Evolutionary conservation across 2,797 vertebrate species (phyloP).

Genomic region (Columba guinea): DNA sequence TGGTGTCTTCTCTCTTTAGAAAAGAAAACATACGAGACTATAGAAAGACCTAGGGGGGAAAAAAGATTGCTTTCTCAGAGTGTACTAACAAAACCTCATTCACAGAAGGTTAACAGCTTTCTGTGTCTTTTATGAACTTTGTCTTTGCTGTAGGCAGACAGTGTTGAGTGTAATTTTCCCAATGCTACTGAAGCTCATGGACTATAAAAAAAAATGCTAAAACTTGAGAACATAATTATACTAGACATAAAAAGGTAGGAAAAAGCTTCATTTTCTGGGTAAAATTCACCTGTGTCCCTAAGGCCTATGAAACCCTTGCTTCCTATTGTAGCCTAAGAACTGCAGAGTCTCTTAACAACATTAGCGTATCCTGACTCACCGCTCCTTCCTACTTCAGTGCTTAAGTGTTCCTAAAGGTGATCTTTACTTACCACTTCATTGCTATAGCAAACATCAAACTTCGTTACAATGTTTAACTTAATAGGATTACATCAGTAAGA

Average conservation of each 20-base stretch:
- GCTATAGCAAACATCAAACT: not conserved
- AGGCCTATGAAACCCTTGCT: not conserved
- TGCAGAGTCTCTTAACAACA: not conserved
- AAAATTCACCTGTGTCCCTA: not conserved
- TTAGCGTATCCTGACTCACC: not conserved
- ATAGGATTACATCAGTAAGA: not conserved
- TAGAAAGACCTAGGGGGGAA: not conserved
- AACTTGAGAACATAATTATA: not conserved
- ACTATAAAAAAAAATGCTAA: not conserved
- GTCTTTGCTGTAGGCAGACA: conserved; percentile 28
- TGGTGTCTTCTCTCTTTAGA: not conserved
- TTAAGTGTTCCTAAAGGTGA: not conserved
- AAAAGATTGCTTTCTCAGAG: not conserved
- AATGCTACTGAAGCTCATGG: not conserved
- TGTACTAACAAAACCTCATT: not conserved
- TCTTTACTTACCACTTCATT: not conserved
- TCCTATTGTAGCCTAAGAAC: not conserved
- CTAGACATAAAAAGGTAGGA: not conserved
- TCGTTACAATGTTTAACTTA: not conserved
- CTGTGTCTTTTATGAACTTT: not conserved
- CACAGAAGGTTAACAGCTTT: conserved; percentile 21
- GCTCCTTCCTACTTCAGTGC: not conserved
- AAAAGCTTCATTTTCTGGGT: not conserved
- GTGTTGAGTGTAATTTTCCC: not conserved
- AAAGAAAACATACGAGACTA: not conserved